Base-by-base conservation (phyloP, 2,888 invertebrate genomes). In the Dryococelus australis region DNA sequence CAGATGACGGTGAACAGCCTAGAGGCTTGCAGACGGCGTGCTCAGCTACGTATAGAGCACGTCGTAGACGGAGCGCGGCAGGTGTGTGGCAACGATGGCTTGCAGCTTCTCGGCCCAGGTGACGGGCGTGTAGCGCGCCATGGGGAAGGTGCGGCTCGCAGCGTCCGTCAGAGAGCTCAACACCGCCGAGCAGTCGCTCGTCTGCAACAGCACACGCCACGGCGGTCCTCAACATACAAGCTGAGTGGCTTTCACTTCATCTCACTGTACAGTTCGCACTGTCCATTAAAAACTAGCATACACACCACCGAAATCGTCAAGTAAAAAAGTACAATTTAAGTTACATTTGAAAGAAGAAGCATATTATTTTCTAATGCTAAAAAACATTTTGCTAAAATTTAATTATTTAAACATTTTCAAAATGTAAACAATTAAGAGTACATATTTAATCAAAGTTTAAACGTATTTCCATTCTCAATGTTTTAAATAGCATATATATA, bases 51-150 rank as follows among this genome's bases (percentile, higher is more conserved):
- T 87, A 92, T 97, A 97, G 88, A 97, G 92, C 89, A 96, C 95
- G 91, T 97, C 97, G 92, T 97, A 97, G 90, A 97, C 94, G 27
- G 96, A 95, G 90, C 96, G 94, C 5, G 97, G 96, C 91, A 97
- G 94, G 92, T 97, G 97, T 91, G 97, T 96, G 88, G 97, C 96
- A 88, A 97, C 93, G 90, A 97, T 93, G 86, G 96, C 95, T 93
- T 97, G 97, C 86, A 97, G 92, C 91, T 96, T 96, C 92, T 97
- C 97, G 85, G 94, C 93, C 84, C 95, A 95, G 0, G 96, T 96
- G 83, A 97, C 96, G 0, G 97, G 97, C 5, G 97, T 97, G 93
- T 97, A 97, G 92, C 96, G 96, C 35, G 95, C 93, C 92, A 97
- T 94, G 28, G 97, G 97, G 93, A 97, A 97, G 87, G 97, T 97